phyloP scores from a whole-genome alignment of 2,797 vertebrate genomes.

The Anisognathus igniventris region DNA sequence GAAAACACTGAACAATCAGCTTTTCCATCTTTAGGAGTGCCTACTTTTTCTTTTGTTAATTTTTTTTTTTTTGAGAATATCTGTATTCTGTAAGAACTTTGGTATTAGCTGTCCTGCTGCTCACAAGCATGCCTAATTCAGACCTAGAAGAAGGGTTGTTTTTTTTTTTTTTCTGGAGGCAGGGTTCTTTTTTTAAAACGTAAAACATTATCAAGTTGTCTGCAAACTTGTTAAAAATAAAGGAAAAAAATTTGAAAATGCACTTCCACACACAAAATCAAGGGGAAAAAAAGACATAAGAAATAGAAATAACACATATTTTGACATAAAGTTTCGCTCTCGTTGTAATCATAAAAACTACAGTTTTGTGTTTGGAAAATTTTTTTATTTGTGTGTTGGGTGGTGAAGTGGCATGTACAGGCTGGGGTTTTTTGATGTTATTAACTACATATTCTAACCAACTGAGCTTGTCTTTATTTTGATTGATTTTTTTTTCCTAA shows the following conservation, averaged over 20 bases:
- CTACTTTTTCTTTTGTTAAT: background rate
- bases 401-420: accelerated
- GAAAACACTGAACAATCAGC: background rate
- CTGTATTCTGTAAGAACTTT: background rate
- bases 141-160: background rate
- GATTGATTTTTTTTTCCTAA: background rate
- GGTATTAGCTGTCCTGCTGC: background rate
- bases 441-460: background rate
- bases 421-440: background rate
- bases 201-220: background rate
- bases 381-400: background rate
- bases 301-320: background rate
- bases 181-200: background rate
- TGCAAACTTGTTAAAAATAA: background rate
- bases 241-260: background rate
- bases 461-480: background rate
- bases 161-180: background rate
- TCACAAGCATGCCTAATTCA: background rate
- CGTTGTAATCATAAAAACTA: background rate
- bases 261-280: background rate
- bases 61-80: background rate
- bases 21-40: background rate
- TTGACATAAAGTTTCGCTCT: background rate
- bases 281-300: background rate
- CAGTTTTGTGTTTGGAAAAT: background rate